A percentile compares a stretch with the other conserved stretches of the same genome.
These are phyloP conservation scores for Heliconius hortense DNA, from an alignment of 2,888 invertebrate species.

Conservation along the genomic window DNA sequence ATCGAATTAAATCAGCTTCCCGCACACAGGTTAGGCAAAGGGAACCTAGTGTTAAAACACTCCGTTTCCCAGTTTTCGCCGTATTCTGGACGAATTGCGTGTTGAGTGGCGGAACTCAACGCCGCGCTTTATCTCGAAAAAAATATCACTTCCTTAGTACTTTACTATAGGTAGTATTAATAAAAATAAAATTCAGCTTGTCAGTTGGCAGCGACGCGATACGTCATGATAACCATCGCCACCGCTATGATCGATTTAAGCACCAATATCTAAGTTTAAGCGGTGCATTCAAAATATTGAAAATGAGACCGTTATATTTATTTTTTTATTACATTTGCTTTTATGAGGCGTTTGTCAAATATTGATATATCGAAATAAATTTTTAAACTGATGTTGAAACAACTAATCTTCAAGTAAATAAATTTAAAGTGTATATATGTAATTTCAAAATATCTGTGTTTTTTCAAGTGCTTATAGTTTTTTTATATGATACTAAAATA, in stretches of 20 bases:
- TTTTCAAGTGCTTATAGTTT: too few species aligned
- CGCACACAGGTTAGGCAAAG: background rate
- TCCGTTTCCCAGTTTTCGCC: too few species aligned
- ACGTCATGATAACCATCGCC: constrained; percentile 45
- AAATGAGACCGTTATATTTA: constrained; percentile 14
- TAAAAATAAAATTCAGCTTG: constrained; percentile 7
- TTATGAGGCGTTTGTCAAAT: constrained; percentile 3
- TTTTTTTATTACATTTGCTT: background rate
- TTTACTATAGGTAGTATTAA: background rate
- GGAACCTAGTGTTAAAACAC: too few species aligned
- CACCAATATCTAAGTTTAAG: constrained; percentile 22
- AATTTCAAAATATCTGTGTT: too few species aligned
- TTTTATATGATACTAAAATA: too few species aligned
- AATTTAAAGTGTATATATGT: too few species aligned
- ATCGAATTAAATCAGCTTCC: background rate
- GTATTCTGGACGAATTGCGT: too few species aligned
- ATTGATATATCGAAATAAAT: background rate
- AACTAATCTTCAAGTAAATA: too few species aligned
- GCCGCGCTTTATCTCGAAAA: too few species aligned
- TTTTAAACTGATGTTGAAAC: background rate
- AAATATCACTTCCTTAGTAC: background rate
- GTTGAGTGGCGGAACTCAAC: too few species aligned
- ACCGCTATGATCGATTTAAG: constrained; percentile 42
- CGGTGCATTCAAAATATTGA: constrained; percentile 25
- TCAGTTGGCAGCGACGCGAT: constrained; percentile 32